Conservation (phyloP, 2,888 invertebrate species). For the Cephalotes varians region DNA sequence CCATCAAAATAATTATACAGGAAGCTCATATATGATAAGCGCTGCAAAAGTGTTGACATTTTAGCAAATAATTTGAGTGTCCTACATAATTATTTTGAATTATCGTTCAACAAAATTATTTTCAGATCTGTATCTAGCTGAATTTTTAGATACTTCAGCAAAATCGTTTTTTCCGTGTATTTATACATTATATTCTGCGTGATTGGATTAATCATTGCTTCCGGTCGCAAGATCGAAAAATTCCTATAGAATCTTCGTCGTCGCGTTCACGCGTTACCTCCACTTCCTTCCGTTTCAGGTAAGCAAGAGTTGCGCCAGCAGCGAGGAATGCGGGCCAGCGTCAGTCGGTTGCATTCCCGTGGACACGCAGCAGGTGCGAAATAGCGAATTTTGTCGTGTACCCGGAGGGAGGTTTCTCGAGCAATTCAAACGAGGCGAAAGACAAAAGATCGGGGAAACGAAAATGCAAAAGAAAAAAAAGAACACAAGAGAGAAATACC, state of each 20-base stretch:
- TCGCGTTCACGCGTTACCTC: not conserved
- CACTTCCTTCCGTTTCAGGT: slow-evolving; percentile 82
- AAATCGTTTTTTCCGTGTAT: not conserved
- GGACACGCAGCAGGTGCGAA: slow-evolving; percentile 88
- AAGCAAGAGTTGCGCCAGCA: slow-evolving; percentile 89
- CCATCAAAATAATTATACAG: too few relatives aligned
- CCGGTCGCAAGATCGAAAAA: not conserved
- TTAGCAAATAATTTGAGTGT: too few relatives aligned
- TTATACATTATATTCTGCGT: not conserved
- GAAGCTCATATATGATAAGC: too few relatives aligned
- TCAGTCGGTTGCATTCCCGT: slow-evolving; percentile 89
- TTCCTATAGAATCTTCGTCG: not conserved
- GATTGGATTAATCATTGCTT: not conserved
- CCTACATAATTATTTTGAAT: too few relatives aligned
- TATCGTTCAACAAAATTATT: too few relatives aligned
- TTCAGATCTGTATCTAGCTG: too few relatives aligned
- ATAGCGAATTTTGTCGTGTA: slow-evolving; percentile 78
- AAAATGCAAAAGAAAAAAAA: not conserved
- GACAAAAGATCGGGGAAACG: not conserved
- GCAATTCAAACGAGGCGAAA: slow-evolving; percentile 6
- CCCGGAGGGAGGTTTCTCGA: slow-evolving; percentile 52
- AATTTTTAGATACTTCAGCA: too few relatives aligned
- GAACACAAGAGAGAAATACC: not conserved
- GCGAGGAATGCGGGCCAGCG: slow-evolving; percentile 88
- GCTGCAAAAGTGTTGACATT: too few relatives aligned